Percentiles rank a stretch among this genome's conserved stretches.
Evolutionary conservation across 1,140 invertebrate species (phyloP).

Genomic region (Solen grandis): DNA sequence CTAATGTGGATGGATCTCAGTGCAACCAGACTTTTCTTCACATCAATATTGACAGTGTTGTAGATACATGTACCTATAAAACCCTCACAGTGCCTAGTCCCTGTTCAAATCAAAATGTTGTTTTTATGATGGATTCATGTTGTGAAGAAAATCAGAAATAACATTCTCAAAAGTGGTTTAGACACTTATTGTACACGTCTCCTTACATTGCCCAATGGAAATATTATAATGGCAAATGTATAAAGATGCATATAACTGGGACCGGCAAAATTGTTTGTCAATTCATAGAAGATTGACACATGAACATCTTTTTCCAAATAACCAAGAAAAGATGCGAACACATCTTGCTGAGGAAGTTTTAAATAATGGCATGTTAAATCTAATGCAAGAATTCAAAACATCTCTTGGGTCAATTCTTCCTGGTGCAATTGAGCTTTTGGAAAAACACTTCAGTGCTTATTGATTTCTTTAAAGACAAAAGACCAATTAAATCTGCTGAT

Average conservation of each 20-base stretch:
- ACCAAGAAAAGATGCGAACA: conserved; percentile 9
- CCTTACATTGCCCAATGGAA: conserved; percentile 13
- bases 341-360: conserved; percentile 12
- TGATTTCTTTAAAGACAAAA: background rate
- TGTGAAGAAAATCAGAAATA: conserved; percentile 6
- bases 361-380: background rate
- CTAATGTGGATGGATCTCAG: conserved; percentile 54
- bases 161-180: conserved; percentile 6
- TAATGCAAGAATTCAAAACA: background rate
- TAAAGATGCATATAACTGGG: conserved; percentile 6
- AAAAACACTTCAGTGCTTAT: conserved; percentile 18
- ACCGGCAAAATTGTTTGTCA: background rate
- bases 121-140: conserved; percentile 32
- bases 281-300: conserved; percentile 10
- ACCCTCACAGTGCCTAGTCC: conserved; percentile 9
- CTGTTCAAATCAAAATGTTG: conserved; percentile 34
- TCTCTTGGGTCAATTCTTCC: background rate
- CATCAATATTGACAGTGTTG: too few relatives aligned
- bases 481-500: conserved; percentile 13
- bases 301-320: conserved; percentile 2
- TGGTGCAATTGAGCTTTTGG: background rate
- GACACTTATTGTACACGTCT: background rate
- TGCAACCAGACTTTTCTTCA: too few relatives aligned
- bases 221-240: conserved; percentile 26
- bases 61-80: conserved; percentile 2